Evolutionary conservation across 53 echinoderm and acorn worm genomes (phyloP).

Genomic region (Temnopleurus reevesii): DNA sequence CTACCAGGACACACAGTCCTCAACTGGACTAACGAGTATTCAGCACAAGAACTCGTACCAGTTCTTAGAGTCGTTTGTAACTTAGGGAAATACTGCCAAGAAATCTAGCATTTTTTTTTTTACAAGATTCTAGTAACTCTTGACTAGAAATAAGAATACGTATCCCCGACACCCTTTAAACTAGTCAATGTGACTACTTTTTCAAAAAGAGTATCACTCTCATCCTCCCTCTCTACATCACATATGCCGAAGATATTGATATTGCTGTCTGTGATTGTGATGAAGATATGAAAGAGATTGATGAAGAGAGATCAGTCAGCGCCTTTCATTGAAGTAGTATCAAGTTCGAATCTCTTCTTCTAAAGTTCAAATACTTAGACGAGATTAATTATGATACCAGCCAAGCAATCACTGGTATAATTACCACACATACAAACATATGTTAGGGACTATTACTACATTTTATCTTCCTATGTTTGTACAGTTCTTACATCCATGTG

Average conservation of each 20-base stretch:
- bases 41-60: no score
- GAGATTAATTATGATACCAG: no score
- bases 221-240: not conserved
- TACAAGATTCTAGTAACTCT: no score
- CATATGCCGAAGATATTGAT: not conserved
- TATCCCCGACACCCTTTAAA: not conserved
- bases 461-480: no score
- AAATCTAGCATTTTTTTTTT: not conserved
- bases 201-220: not conserved
- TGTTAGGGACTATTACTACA: no score
- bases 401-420: no score
- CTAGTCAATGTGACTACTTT: not conserved
- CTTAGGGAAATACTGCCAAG: not conserved
- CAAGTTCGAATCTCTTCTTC: constrained; percentile 18
- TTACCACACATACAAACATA: no score
- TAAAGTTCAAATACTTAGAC: constrained; percentile 11
- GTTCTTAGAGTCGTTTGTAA: not conserved
- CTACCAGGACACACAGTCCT: no score
- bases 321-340: constrained; percentile 21
- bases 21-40: no score
- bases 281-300: constrained; percentile 19
- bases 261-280: not conserved
- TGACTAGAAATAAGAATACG: no score
- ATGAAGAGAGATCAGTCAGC: constrained; percentile 1
- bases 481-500: no score